A percentile compares a stretch with the other conserved stretches of the same genome.
phyloP scores from a whole-genome alignment of 64 coral and sea anemone species.

The Dendrophyllia cribrosa region DNA sequence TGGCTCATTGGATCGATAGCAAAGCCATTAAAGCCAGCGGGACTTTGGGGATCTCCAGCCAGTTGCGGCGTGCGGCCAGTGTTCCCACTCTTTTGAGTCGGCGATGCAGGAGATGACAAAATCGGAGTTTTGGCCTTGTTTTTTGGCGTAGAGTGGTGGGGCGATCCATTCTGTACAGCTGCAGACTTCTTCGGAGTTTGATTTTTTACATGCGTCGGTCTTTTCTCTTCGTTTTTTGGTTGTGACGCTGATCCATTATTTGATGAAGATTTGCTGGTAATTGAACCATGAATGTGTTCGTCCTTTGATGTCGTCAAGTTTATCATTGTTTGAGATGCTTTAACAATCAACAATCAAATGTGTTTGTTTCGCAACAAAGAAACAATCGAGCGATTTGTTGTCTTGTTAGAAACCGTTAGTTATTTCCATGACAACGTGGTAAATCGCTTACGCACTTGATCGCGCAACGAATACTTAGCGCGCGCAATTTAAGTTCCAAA shows the following conservation, averaged over 20 bases:
- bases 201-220: not conserved
- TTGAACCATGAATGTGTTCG: not conserved
- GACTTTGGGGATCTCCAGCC: not conserved
- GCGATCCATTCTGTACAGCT: not conserved
- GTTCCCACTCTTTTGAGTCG: not conserved
- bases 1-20: constrained; percentile 92
- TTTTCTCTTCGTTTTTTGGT: not conserved
- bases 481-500: not conserved
- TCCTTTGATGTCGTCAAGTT: constrained; percentile 60
- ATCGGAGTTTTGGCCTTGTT: not conserved
- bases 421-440: constrained; percentile 31
- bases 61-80: not conserved
- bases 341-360: constrained; percentile 6
- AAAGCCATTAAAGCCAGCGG: constrained; percentile 69
- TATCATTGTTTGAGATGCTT: constrained; percentile 1
- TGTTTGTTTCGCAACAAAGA: constrained; percentile 55
- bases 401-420: constrained; percentile 23
- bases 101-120: not conserved
- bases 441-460: not conserved
- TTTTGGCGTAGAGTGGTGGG: constrained; percentile 15
- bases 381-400: constrained; percentile 27
- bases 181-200: not conserved
- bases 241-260: not conserved
- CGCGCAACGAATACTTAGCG: constrained; percentile 35
- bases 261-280: constrained; percentile 5